Conservation (phyloP, 2,797 vertebrate genomes). For the Pangasius djambal region DNA sequence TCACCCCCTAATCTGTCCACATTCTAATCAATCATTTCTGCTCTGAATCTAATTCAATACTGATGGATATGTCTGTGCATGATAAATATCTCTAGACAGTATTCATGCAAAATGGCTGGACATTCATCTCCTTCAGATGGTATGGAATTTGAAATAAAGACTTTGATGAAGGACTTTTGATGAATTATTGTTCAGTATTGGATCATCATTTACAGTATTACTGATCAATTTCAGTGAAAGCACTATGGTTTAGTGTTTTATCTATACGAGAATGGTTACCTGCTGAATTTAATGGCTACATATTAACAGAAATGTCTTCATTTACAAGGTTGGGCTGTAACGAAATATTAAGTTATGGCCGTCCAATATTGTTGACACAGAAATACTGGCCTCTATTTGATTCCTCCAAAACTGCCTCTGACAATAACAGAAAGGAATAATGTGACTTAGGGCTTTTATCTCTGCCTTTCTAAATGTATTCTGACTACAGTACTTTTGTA, state of each 20-base stretch:
- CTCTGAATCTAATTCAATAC: conserved; percentile 59
- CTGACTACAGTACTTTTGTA: not conserved
- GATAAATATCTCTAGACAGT: conserved; percentile 49
- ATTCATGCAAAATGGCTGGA: conserved; percentile 35
- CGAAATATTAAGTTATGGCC: not conserved
- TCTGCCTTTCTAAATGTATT: not conserved
- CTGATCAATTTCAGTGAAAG: conserved; percentile 9
- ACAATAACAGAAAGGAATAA: not conserved
- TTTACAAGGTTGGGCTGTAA: not conserved
- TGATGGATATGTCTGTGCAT: conserved; percentile 53
- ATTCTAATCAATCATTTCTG: conserved; percentile 55
- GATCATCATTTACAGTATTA: conserved; percentile 2
- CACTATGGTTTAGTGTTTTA: not conserved
- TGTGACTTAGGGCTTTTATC: not conserved
- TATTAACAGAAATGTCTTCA: not conserved
- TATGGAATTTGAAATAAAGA: conserved; percentile 32
- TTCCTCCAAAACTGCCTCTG: not conserved
- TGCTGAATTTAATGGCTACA: not conserved
- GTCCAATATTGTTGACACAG: not conserved
- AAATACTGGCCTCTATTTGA: not conserved
- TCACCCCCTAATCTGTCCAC: conserved; percentile 50
- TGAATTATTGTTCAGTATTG: not conserved
- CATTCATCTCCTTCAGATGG: conserved; percentile 29
- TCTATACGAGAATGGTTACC: not conserved
- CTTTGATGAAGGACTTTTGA: conserved; percentile 27